Evolutionary conservation across 2,888 invertebrate species (phyloP), one percentile per base, ranked within the genome.

Genomic region (Drosophila leonis): DNA sequence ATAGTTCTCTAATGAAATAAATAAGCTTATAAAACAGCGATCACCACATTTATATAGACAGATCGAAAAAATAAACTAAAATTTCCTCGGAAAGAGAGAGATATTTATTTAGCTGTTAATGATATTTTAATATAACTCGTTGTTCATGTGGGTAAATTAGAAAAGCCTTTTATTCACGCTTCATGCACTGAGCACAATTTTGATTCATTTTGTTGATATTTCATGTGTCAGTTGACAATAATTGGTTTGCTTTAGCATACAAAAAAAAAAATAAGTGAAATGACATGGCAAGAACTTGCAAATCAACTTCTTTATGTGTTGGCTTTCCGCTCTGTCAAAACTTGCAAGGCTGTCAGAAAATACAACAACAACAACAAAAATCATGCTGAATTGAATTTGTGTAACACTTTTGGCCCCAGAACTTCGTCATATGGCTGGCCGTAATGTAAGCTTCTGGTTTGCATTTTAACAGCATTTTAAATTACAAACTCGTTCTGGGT

Each of bases 311-410:
- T 61, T 35, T 24, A 13, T 42, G 18, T n/a, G 13, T 51, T 31
- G 18, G 9, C 20, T 44, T 44, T 20, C 20, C 3, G 24, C 44
- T 15, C 33, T 29, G 10, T 41, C 41, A 51, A 61, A 54, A 39
- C 37, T 13, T 72, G 75, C 74, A 56, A 60, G 15, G 20, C 37
- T 51, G 29, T 39, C 33, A 42, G 18, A 54, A 67, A 41, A 39
- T 29, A 42, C 41, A 33, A 33, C 12, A 54, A 44, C 15, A 10
- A 29, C 13, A 63, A 46, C 0, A 10, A 27, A n/a, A 49, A 10
- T 73, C 51, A 54, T 51, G 72, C 73, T 56, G 64, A 65, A 35
- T 59, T 67, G 67, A 48, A 24, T 10, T 73, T 44, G 15, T 10
- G n/a, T 29, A 13, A 24, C 10, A 10, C 27, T 20, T 7, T 20